Evolutionary conservation across 2,797 vertebrate species (phyloP), one percentile per base, ranked within the genome.

Genomic region (Chloroceryle amazona): DNA sequence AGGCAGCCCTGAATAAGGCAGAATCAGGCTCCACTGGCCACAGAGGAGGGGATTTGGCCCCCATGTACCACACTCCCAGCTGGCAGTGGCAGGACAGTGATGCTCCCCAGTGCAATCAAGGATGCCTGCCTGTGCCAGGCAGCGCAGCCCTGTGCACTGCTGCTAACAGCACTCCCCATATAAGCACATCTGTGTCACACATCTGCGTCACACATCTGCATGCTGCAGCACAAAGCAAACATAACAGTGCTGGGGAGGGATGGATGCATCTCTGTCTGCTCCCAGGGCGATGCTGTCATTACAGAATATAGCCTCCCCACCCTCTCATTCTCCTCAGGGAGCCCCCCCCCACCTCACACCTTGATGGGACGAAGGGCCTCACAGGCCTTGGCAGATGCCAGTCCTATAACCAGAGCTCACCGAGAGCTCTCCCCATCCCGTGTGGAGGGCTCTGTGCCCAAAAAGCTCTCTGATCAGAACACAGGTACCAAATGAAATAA

Each of bases 61-160:
- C 21, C 1, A 7, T 0, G 1, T 1, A 60, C 55, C 5, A 1
- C 0, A 0, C 47, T 58, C 52, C 23, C 66, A 54, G 33, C 21
- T 13, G 52, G 6, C 82, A 75, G 61, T 2, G 6, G 49, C 35
- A 73, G 47, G 52, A 28, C 0, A 1, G 4, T n/a, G 46, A 55
- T 65, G 44, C n/a, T 81, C 39, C 37, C 33, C 0, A 0, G 31
- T 0, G 3, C 58, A n/a, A 63, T 18, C 49, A 15, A 29, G n/a
- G 47, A 60, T 0, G 10, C 49, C 20, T 1, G 28, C 12, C 6
- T 3, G 3, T 21, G 28, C 8, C 5, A 6, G 49, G 57, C 57
- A 85, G 90, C 37, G 52, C 58, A 76, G 42, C 39, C 44, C 60
- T 12, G 22, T 1, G 26, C 63, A 63, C 11, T 5, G 0, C 47